Conservation (phyloP, 2,113 vertebrate species). For the Rhegmatorhina hoffmannsi region DNA sequence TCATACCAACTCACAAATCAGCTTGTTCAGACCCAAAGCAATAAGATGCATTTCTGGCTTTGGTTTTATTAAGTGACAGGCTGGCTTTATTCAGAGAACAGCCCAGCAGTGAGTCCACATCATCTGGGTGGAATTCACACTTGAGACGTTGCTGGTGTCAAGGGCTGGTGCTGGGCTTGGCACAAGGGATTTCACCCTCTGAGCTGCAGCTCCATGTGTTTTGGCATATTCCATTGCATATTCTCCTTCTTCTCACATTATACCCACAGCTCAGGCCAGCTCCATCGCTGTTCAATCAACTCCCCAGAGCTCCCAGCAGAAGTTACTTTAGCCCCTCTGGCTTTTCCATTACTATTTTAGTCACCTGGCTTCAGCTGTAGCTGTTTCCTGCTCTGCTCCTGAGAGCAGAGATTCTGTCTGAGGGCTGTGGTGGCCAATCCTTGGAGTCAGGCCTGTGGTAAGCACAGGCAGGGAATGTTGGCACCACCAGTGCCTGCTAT, state of each 20-base stretch:
- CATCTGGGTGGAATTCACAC: neutral
- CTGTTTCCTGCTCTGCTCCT: neutral
- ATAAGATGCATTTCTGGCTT: neutral
- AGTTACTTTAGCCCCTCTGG: neutral
- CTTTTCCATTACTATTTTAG: neutral
- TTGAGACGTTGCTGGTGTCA: neutral
- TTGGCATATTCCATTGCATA: accelerated
- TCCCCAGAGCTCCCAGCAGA: neutral
- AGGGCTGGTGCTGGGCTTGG: neutral
- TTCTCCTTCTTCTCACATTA: neutral
- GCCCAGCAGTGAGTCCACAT: neutral
- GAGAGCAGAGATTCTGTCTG: accelerated
- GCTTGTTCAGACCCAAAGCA: neutral
- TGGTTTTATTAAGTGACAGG: neutral
- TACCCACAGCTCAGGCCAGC: neutral
- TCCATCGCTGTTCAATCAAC: neutral
- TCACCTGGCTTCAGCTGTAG: neutral
- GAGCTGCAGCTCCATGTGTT: neutral
- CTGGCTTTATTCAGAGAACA: neutral
- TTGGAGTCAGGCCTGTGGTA: accelerated
- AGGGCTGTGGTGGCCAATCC: neutral
- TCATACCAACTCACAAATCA: neutral
- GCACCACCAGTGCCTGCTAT: accelerated
- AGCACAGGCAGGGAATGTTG: neutral
- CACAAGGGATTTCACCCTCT: neutral